Evolutionary conservation across 2,888 invertebrate genomes (phyloP), one percentile per base, ranked within the genome.

Genomic region (Alitta virens): DNA sequence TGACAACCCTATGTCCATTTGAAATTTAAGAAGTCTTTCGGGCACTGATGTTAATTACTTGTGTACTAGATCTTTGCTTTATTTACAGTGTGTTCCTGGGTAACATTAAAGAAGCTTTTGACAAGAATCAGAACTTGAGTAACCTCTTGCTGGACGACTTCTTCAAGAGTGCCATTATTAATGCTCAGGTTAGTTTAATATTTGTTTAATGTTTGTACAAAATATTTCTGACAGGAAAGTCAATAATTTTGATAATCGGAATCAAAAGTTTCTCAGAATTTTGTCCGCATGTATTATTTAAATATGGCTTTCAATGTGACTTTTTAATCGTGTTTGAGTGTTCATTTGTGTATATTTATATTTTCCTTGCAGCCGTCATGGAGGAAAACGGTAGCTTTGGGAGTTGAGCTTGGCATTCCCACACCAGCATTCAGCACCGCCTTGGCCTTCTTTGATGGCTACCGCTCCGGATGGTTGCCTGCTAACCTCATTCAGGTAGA

Each of bases 371-470:
- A 84, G 84, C 83, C 84, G 7, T 90, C 94, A 16, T 91, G 95
- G 89, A 87, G 98, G 53, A 86, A 88, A 72, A 94, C 93, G 52
- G 90, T 96, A 1, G 87, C 82, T 75, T 76, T 79, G 33, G 86
- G 86, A 18, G 88, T 84, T 2, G 81, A 80, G 42, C 83, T 89
- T 18, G 98, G 97, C n/a, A 90, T 97, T 58, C 96, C 99, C 0
- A 90, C 91, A 16, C 98, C 99, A 0, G 92, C 94, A 0, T 87
- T 98, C 76, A 90, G 91, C 59, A 90, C 97, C 0, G 99, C 98
- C 0, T 85, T 99, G 38, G 91, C 96, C 18, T 99, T 99, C 85
- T 99, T 93, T 81, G 99, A 99, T 83, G 98, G 98, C 0, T 98
- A 94, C 82, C 87, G 97, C 60, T 87, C 90, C 1, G 89, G 86